Evolutionary conservation across 2,113 vertebrate genomes (phyloP), one percentile per base, ranked within the genome.

Genomic region (Melanocharis versteri): DNA sequence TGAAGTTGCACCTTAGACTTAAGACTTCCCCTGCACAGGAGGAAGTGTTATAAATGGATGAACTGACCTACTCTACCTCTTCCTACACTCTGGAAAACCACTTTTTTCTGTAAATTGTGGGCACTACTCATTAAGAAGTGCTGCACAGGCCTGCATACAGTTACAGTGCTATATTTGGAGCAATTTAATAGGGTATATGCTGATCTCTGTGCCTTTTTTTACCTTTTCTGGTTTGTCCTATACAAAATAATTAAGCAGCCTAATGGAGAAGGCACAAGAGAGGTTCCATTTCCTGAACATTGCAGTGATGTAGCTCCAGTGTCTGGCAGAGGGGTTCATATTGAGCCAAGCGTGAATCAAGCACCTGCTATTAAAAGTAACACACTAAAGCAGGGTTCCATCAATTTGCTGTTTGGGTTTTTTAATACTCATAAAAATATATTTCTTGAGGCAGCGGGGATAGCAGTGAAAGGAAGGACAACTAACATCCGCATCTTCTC

Each of bases 391-490:
- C 95, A 97, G 92, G 96, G 97, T 97, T 98, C 69, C 97, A 98
- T 98, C 97, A 98, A 98, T 98, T 92, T 98, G 88, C 96, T 68
- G 79, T 96, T 95, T 96, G 90, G 88, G 66, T 92, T 97, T 98
- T 98, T 98, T 98, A 98, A 98, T 98, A 98, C 98, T 98, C 65
- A 81, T 94, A 93, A 91, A 96, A 96, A 97, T 88, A 78, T 31
- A 85, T 95, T 96, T 94, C 65, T 87, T 79, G 68, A 76, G 69
- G 40, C 79, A 93, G 83, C 44, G 11, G 39, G 53, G 71, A 57
- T 37, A 85, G 73, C 73, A 88, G 1, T 66, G 83, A 89, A 75
- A 69, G 86, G 79, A 78, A 68, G 89, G 88, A 85, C 89, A 93
- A 21, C 82, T 77, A 89, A 71, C 94, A 87, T 93, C 89, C 85